Evolutionary conservation across 2,797 vertebrate genomes (phyloP), one percentile per base, ranked within the genome.

Genomic region (Champsocephalus esox): DNA sequence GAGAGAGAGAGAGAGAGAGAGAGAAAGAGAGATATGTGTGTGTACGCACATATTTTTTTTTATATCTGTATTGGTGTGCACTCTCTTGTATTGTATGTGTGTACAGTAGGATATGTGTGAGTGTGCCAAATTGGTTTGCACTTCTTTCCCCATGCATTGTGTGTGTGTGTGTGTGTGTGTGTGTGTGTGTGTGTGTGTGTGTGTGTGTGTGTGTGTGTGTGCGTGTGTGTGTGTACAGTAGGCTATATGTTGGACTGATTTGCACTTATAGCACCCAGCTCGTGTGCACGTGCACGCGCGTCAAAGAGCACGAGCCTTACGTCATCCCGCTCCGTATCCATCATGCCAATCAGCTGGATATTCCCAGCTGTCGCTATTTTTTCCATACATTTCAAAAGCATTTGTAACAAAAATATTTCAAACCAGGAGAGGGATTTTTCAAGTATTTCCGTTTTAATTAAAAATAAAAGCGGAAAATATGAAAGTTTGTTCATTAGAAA

Each of bases 391-490:
- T 41, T 2, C 41, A 54, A 41, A 14, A 66, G 32, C 43, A 6
- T 10, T 12, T 0, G 12, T 46, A 2, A 34, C 2, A 60, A 28
- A 28, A 63, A 49, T 9, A 50, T 45, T 46, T 61, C 6, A 56
- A 78, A 84, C 79, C 46, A 82, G 24, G 17, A 75, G 34, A 49
- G 10, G 10, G 9, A 13, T 44, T 66, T 79, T 89, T 83, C 63
- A 84, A 76, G 77, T 87, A 85, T 93, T 90, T 92, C 95, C 94
- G 95, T 96, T 97, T 96, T 96, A 96, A 96, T 96, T 94, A 94
- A 96, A 97, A 97, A 97, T 96, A 96, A 96, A 96, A 96, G 94
- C 94, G 93, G 90, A 94, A 95, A 94, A 96, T 97, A 96, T 96
- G 95, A 97, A 97, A 94, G 96, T 94, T 92, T 90, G 92, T 97